A percentile compares a stretch with the other conserved stretches of the same genome.
Conservation (phyloP, 2,888 invertebrate genomes). For the Harpalus rubripes region DNA sequence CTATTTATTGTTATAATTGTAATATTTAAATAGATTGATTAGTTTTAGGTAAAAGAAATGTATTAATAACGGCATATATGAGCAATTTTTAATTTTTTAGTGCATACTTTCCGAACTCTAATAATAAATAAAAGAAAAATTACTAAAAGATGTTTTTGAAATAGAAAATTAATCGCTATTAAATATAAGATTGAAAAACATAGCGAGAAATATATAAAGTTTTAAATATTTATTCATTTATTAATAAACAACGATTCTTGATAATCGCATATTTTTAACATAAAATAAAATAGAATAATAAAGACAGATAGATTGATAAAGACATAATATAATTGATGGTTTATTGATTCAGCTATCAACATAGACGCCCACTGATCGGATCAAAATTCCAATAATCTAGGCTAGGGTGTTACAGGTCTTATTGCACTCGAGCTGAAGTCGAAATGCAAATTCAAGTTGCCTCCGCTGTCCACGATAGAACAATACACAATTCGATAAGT, state of each 20-base stretch:
- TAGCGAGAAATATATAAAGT: conserved; percentile 21
- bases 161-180: conserved; percentile 6
- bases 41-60: too few relatives aligned
- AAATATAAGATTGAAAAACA: neutral
- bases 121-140: too few relatives aligned
- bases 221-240: conserved; percentile 48
- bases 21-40: too few relatives aligned
- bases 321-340: conserved; percentile 72
- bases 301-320: conserved; percentile 57
- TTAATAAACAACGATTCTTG: conserved; percentile 47
- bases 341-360: conserved; percentile 76
- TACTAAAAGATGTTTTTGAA: conserved; percentile 11
- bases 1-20: too few relatives aligned
- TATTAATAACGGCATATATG: too few relatives aligned
- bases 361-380: conserved; percentile 71
- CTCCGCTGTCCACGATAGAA: conserved; percentile 47
- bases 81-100: too few relatives aligned
- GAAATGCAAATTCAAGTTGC: conserved; percentile 15
- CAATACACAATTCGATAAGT: conserved; percentile 59
- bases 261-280: conserved; percentile 51
- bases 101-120: too few relatives aligned
- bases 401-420: conserved; percentile 37
- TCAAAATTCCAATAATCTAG: conserved; percentile 38
- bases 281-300: conserved; percentile 57
- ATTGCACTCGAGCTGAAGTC: conserved; percentile 20